These are phyloP conservation scores for Margaritifera margaritifera DNA, from an alignment of 2,888 invertebrate species.

Conservation along the genomic window DNA sequence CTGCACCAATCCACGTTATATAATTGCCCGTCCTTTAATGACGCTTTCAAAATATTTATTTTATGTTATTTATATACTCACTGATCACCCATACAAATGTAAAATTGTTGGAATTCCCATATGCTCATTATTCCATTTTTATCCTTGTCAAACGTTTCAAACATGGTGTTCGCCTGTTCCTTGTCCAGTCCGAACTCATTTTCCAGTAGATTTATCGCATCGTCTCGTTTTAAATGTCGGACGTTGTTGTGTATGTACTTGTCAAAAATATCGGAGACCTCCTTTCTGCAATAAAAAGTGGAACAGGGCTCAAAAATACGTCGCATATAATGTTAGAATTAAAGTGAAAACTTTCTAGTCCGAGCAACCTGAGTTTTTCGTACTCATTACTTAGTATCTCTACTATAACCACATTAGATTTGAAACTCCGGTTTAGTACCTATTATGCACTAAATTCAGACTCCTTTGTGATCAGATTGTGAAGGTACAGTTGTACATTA, in stretches of 20 bases:
- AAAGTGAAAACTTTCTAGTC: conserved; percentile 1
- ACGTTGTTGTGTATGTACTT: conserved; percentile 67
- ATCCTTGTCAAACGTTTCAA: conserved; percentile 70
- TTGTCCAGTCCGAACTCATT: conserved; percentile 63
- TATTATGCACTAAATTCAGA: no score
- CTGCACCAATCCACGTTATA: no score
- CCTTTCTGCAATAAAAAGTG: conserved; percentile 53
- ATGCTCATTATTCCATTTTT: conserved; percentile 69
- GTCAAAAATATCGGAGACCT: conserved; percentile 67
- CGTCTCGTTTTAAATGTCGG: conserved; percentile 58
- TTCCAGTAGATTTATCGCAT: conserved; percentile 62
- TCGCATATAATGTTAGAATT: neutral
- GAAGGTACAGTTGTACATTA: no score
- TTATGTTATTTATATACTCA: conserved; percentile 37
- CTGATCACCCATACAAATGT: conserved; percentile 62
- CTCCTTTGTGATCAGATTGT: no score
- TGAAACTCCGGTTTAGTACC: no score
- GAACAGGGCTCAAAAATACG: conserved; percentile 1
- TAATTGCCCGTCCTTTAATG: neutral
- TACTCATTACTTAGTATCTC: no score
- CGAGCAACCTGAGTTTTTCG: neutral
- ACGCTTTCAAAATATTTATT: neutral
- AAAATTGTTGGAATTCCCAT: conserved; percentile 71
- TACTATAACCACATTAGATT: no score
- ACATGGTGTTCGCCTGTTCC: conserved; percentile 64